Evolutionary conservation across 2,113 vertebrate species (phyloP), one percentile per base, ranked within the genome.

Genomic region (Lethenteron reissneri): DNA sequence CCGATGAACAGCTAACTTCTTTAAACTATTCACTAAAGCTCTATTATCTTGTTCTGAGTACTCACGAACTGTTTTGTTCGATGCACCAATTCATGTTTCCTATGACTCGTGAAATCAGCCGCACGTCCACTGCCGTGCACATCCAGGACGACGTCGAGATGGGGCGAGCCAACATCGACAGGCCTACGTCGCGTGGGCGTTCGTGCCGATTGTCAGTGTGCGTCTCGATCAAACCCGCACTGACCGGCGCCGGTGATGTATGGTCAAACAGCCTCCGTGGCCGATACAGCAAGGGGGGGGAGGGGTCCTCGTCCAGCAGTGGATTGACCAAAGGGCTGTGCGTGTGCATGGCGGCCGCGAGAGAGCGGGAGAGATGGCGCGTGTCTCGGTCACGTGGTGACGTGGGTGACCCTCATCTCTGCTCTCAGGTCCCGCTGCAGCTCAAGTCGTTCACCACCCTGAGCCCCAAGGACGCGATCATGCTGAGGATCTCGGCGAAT

Each of bases 391-490:
- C 70, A 10, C 71, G 56, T 56, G 71, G 76, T 19, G 13, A 74
- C 58, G 58, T 74, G 70, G 57, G 56, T 74, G 41, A 15, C 11
- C 71, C 12, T 56, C 41, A 7, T 58, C 64, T 69, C 74, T 71
- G 76, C 11, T 62, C 82, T 64, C 78, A 97, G 92, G 82, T 90
- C 76, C 92, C 92, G 69, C 81, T 97, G 72, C 83, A 85, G 76
- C 74, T 96, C 73, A 90, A 85, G 79, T 89, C 89, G 2, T 77
- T 75, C 17, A 82, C 80, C 70, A 90, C 87, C 3, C 81, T 97
- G 1, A 81, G 84, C 78, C 90, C 92, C 1, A 86, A 86, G 76
- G 81, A 92, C 57, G 89, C 91, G 9, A 76, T 97, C 75, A 84
- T 81, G 75, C 77, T 97, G 74, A 81, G 84, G 78, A 78, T 94